Percentiles rank a stretch among this genome's conserved stretches.
These are phyloP conservation scores for Onychomys torridus DNA, from an alignment of 2,797 vertebrate species.

Conservation along the genomic window DNA sequence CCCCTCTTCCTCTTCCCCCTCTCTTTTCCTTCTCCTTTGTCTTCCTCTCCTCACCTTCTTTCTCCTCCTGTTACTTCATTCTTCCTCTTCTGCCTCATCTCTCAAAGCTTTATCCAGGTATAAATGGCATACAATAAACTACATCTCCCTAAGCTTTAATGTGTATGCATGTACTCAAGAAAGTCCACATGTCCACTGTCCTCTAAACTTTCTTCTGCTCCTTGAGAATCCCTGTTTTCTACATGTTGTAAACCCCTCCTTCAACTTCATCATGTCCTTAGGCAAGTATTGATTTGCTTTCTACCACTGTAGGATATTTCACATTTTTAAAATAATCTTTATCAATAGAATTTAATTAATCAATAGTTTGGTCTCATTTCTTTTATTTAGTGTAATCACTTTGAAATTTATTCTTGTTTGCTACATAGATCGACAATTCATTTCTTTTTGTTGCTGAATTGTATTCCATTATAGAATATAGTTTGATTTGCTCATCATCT, in stretches of 20 bases:
- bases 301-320: background rate
- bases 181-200: background rate
- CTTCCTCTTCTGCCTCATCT: too few species aligned
- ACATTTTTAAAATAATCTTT: background rate
- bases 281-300: background rate
- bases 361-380: background rate
- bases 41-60: background rate
- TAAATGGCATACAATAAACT: background rate
- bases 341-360: background rate
- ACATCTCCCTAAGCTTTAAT: background rate
- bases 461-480: background rate
- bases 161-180: background rate
- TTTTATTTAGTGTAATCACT: background rate
- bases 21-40: too few species aligned
- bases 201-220: background rate
- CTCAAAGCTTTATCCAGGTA: background rate
- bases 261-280: background rate
- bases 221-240: background rate
- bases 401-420: background rate
- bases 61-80: background rate
- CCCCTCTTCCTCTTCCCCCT: too few species aligned
- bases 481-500: background rate
- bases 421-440: background rate
- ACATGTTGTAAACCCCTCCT: background rate
- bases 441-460: background rate